Conservation (phyloP, 1,140 invertebrate species). For the Chymomyza costata region DNA sequence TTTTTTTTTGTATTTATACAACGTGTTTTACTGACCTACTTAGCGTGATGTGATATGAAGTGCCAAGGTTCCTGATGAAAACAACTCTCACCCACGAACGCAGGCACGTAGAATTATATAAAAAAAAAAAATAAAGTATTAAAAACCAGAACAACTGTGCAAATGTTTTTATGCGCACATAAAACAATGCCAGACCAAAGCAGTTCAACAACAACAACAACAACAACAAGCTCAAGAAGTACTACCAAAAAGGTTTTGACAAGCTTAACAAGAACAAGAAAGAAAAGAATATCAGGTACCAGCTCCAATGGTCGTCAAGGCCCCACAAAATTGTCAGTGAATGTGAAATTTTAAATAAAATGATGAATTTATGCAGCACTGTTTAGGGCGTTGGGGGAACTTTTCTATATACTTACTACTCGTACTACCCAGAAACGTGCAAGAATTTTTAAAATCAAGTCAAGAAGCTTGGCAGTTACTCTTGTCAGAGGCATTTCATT, state of each 20-base stretch:
- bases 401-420: too few relatives aligned
- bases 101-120: constrained; percentile 24
- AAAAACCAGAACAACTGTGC: constrained; percentile 43
- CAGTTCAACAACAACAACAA: constrained; percentile 4
- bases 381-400: constrained; percentile 4
- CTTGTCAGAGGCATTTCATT: constrained; percentile 5
- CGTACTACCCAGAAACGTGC: constrained; percentile 44
- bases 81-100: constrained; percentile 42
- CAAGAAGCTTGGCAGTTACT: constrained; percentile 19
- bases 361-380: constrained; percentile 60
- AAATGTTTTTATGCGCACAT: constrained; percentile 58
- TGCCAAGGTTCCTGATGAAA: constrained; percentile 51
- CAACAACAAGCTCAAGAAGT: constrained; percentile 30
- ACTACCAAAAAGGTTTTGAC: too few relatives aligned
- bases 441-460: constrained; percentile 52
- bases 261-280: too few relatives aligned
- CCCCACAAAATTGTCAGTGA: constrained; percentile 62
- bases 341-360: constrained; percentile 73
- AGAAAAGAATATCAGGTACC: constrained; percentile 5
- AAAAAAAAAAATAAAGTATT: constrained; percentile 29
- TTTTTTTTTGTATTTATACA: constrained; percentile 13
- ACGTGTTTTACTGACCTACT: constrained; percentile 63
- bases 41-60: constrained; percentile 44
- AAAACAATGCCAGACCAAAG: constrained; percentile 44
- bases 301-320: constrained; percentile 13